These are phyloP conservation scores for Dicyrtomina minuta DNA, from an alignment of 2,888 invertebrate genomes.

Conservation along the genomic window DNA sequence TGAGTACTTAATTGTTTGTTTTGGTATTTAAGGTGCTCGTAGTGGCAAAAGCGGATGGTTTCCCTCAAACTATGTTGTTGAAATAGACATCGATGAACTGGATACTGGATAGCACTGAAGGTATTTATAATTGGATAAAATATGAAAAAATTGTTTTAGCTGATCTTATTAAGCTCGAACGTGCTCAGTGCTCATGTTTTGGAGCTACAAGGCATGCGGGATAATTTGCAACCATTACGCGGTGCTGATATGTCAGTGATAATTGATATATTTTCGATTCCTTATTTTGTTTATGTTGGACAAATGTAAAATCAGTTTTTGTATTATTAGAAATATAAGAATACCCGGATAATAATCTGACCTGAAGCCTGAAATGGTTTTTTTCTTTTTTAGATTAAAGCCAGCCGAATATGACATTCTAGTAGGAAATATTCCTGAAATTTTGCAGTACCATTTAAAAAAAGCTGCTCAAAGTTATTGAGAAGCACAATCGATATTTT, in stretches of 20 bases:
- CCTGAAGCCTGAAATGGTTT: too few relatives aligned
- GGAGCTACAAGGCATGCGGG: constrained; percentile 63
- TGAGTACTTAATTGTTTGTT: too few relatives aligned
- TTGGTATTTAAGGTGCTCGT: constrained; percentile 72
- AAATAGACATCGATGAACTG: constrained; percentile 12
- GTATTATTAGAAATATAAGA: neutral
- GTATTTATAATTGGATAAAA: constrained; percentile 64
- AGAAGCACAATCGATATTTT: constrained; percentile 91
- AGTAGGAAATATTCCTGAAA: constrained; percentile 84
- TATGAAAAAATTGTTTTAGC: constrained; percentile 82
- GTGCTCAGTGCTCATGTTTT: constrained; percentile 84
- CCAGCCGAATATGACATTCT: constrained; percentile 83
- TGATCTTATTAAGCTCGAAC: constrained; percentile 90
- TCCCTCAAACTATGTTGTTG: constrained; percentile 93
- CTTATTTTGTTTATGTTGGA: neutral
- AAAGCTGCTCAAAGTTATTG: constrained; percentile 89
- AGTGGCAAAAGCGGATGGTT: constrained; percentile 97
- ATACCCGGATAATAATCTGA: too few relatives aligned
- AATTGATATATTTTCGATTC: too few relatives aligned
- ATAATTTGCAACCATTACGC: constrained; percentile 73
- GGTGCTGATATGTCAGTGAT: constrained; percentile 82
- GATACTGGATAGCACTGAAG: neutral
- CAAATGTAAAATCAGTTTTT: neutral
- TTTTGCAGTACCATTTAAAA: constrained; percentile 60
- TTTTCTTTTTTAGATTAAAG: constrained; percentile 67